Conservation (phyloP, 2,113 vertebrate species). For the Pseudois nayaur region DNA sequence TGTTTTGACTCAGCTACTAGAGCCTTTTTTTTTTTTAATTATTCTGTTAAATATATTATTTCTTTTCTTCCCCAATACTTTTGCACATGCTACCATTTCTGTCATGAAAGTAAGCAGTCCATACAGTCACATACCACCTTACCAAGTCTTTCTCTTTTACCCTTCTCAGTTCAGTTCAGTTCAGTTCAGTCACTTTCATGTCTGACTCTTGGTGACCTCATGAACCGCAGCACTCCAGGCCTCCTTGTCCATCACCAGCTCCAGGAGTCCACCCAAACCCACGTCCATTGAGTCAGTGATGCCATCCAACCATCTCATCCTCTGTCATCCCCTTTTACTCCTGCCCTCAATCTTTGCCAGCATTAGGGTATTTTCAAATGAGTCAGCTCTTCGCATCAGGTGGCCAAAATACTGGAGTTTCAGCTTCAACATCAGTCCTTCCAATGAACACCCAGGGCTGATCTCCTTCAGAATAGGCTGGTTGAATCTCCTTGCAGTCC, state of each 20-base stretch:
- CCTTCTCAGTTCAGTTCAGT: background rate
- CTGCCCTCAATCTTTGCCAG: background rate
- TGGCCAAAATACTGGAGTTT: background rate
- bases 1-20: no score
- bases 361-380: background rate
- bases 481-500: background rate
- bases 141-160: no score
- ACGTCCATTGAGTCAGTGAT: background rate
- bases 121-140: no score
- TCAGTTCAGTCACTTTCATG: background rate
- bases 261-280: background rate
- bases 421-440: background rate
- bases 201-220: background rate
- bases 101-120: no score
- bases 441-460: background rate
- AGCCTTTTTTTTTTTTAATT: no score
- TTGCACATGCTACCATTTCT: no score
- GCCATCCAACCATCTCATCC: background rate
- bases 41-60: no score
- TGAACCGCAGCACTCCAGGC: background rate
- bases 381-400: rapidly evolving
- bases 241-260: background rate
- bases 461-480: background rate
- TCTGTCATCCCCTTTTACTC: background rate
- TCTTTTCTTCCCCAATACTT: no score